A percentile compares a stretch with the other conserved stretches of the same genome.
Conservation (phyloP, 2,888 invertebrate species). For the Herminia tarsipennalis region DNA sequence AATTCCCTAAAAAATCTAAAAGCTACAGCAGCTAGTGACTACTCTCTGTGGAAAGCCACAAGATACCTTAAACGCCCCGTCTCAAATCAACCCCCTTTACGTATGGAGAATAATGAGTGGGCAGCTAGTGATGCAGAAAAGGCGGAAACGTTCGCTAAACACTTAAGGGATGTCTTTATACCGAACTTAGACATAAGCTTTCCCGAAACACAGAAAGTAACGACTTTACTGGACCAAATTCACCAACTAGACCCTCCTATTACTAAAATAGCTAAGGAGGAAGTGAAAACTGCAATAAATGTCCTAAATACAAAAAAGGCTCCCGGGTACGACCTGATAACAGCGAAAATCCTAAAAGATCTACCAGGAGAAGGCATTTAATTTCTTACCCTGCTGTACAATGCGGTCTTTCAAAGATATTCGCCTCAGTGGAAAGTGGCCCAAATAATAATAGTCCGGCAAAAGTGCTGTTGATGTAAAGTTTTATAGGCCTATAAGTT, state of each 20-base stretch:
- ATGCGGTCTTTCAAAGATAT: constrained; percentile 7
- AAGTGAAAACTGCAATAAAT: background rate
- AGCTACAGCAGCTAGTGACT: background rate
- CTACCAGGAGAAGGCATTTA: background rate
- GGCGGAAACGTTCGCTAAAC: background rate
- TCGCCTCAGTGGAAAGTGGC: constrained; percentile 24
- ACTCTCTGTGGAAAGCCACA: background rate
- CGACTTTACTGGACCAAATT: background rate
- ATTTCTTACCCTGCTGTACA: constrained; percentile 13
- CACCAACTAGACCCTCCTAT: background rate
- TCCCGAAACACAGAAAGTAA: background rate
- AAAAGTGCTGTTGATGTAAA: constrained; percentile 7
- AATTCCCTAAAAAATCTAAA: background rate
- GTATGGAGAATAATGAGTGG: no score
- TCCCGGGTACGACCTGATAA: background rate
- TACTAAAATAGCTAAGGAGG: background rate
- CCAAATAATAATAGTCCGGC: constrained; percentile 15
- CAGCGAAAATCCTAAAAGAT: background rate
- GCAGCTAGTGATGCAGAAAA: no score
- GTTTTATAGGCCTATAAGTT: background rate
- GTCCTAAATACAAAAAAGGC: background rate
- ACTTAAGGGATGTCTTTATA: background rate
- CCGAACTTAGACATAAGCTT: background rate
- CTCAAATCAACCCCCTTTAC: no score
- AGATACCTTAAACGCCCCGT: no score